These are phyloP conservation scores for Crepidodera aurea DNA, from an alignment of 2,888 invertebrate species.

Conservation along the genomic window DNA sequence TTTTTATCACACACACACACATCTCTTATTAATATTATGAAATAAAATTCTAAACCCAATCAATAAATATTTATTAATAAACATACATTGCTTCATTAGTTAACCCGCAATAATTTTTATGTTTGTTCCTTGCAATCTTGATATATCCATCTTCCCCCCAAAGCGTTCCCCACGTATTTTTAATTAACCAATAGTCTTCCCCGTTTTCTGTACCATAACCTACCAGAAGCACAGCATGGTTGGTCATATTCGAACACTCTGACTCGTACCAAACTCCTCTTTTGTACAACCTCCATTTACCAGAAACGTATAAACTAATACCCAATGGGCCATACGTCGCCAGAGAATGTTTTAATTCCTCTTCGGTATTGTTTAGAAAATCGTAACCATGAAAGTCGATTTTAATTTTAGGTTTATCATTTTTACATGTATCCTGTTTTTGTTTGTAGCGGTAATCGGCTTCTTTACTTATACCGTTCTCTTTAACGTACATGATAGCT, in stretches of 20 bases:
- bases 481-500: constrained; percentile 26
- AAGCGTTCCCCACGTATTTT: constrained; percentile 67
- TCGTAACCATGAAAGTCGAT: constrained; percentile 15
- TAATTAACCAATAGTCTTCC: constrained; percentile 65
- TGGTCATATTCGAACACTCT: constrained; percentile 24
- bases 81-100: constrained; percentile 23
- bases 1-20: too few relatives aligned
- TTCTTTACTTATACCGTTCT: constrained; percentile 31
- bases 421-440: constrained; percentile 26
- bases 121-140: constrained; percentile 33
- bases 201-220: constrained; percentile 36
- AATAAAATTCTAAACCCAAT: too few relatives aligned
- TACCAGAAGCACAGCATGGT: constrained; percentile 32
- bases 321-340: constrained; percentile 26
- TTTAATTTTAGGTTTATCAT: constrained; percentile 14
- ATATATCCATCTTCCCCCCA: constrained; percentile 41
- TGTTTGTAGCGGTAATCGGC: constrained; percentile 31
- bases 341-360: constrained; percentile 23
- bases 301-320: constrained; percentile 29
- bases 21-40: too few relatives aligned
- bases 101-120: constrained; percentile 33
- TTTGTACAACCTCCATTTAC: constrained; percentile 32
- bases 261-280: constrained; percentile 35
- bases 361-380: constrained; percentile 9
- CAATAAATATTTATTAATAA: constrained; percentile 3